These are phyloP conservation scores for Cyanoderma ruficeps DNA, from an alignment of 2,113 vertebrate species.

Conservation along the genomic window DNA sequence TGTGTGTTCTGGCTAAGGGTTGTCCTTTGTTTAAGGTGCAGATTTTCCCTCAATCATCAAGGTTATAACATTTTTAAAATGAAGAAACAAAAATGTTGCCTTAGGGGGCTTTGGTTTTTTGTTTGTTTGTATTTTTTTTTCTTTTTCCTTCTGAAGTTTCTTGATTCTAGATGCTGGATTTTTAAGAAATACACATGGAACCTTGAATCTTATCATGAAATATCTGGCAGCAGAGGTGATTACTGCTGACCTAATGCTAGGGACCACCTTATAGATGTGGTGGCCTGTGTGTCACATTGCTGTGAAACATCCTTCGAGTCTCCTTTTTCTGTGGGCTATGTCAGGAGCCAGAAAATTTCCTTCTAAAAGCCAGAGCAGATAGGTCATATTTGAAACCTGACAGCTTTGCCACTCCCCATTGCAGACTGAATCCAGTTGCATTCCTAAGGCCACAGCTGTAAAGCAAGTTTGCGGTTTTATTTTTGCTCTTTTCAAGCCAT, in stretches of 20 bases:
- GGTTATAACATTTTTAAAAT: not conserved
- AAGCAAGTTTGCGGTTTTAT: constrained; percentile 62
- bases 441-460: constrained; percentile 56
- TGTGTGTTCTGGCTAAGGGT: not conserved
- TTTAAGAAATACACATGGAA: not conserved
- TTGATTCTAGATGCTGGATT: not conserved
- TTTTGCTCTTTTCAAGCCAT: constrained; percentile 46
- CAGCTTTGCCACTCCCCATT: not conserved
- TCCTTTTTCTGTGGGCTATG: not conserved
- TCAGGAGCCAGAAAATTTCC: not conserved
- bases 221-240: not conserved
- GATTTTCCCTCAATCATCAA: not conserved
- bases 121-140: not conserved
- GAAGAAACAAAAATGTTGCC: not conserved
- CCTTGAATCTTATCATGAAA: not conserved
- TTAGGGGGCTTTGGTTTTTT: accelerated
- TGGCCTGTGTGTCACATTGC: not conserved
- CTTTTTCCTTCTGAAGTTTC: not conserved
- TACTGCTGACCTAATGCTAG: not conserved
- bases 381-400: constrained; percentile 45
- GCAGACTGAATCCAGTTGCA: constrained; percentile 23
- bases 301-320: not conserved
- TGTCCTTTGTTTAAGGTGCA: not conserved
- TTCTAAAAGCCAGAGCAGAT: not conserved
- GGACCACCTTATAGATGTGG: accelerated